Evolutionary conservation across 1,140 invertebrate species (phyloP).

Genomic region (Hylaeus volcanicus): DNA sequence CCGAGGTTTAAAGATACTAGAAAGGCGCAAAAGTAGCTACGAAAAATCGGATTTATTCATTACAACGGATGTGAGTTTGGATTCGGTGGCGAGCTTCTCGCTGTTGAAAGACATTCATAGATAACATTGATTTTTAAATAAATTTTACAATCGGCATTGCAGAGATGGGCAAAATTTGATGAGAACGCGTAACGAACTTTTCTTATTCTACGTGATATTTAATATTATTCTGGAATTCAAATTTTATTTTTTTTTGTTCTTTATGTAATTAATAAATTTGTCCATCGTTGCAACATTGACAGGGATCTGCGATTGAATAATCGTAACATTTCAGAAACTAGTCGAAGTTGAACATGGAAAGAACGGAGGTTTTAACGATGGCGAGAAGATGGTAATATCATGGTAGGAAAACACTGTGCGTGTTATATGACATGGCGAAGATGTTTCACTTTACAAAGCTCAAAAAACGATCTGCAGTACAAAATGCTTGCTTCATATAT

Average conservation of each 20-base stretch:
- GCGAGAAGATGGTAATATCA: not conserved
- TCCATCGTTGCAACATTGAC: no score
- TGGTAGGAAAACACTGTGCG: constrained; percentile 33
- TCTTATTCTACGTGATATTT: no score
- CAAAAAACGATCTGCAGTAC: constrained; percentile 39
- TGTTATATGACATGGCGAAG: constrained; percentile 9
- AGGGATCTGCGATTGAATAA: not conserved
- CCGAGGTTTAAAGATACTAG: constrained; percentile 51
- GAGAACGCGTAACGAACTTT: no score
- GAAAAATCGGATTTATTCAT: constrained; percentile 21
- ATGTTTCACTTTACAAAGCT: constrained; percentile 34
- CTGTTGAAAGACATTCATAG: not conserved
- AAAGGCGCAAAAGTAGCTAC: constrained; percentile 17
- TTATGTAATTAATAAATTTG: no score
- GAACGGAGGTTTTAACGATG: not conserved
- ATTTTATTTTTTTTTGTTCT: no score
- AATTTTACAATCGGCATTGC: not conserved
- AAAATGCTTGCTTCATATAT: constrained; percentile 38
- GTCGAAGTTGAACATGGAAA: not conserved
- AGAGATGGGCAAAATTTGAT: no score
- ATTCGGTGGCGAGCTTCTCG: not conserved
- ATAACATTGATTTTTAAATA: constrained; percentile 35
- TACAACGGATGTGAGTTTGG: constrained; percentile 1
- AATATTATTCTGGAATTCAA: no score
- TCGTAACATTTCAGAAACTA: not conserved